Evolutionary conservation across 2,888 invertebrate genomes (phyloP).

Genomic region (Adineta ricciae): DNA sequence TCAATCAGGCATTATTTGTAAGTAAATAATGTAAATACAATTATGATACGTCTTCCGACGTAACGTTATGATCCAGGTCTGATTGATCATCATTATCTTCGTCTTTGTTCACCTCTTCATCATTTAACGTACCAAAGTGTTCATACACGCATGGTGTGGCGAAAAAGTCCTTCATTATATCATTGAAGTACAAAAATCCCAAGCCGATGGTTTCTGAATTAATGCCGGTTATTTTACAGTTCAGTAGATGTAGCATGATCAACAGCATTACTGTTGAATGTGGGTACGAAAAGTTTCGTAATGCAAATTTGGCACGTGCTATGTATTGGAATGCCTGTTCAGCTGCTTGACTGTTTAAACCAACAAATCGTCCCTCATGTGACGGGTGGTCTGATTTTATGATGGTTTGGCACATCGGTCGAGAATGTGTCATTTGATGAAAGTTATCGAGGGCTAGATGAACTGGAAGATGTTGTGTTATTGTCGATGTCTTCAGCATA

Average conservation of each 20-base stretch:
- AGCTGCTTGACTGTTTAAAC: background rate
- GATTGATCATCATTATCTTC: background rate
- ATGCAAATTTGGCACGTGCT: background rate
- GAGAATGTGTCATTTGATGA: background rate
- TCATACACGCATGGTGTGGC: background rate
- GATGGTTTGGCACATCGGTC: background rate
- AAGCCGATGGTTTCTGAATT: background rate
- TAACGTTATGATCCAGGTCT: background rate
- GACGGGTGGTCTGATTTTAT: background rate
- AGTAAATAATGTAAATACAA: too few relatives aligned
- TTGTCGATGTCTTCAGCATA: background rate
- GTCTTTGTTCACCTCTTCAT: background rate
- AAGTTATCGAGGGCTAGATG: background rate
- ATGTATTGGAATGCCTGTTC: background rate
- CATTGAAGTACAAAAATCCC: background rate
- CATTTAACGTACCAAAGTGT: background rate
- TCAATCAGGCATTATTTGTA: too few relatives aligned
- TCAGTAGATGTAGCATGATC: background rate
- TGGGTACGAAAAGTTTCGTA: background rate
- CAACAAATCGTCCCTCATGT: background rate
- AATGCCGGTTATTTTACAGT: background rate
- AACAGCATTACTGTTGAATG: background rate
- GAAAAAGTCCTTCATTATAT: background rate
- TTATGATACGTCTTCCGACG: too few relatives aligned
- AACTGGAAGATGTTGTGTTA: background rate